phyloP scores from a whole-genome alignment of 1,140 invertebrate genomes.

The Epicauta chinensis region DNA sequence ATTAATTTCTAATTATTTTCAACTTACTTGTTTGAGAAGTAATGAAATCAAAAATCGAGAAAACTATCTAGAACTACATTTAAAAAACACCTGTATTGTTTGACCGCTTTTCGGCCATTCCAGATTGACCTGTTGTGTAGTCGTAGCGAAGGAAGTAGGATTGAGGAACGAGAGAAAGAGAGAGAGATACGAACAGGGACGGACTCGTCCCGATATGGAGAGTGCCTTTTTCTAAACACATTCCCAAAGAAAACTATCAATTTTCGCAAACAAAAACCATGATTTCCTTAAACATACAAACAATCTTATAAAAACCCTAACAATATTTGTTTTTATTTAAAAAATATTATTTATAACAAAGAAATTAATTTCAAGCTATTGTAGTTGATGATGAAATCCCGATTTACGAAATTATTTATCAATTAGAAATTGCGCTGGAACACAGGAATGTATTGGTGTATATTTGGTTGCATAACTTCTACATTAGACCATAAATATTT shows the following conservation, averaged over 20 bases:
- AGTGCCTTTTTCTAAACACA: background rate
- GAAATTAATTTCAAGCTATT: too few relatives aligned
- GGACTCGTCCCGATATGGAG: conserved; percentile 8
- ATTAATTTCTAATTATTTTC: conserved; percentile 27
- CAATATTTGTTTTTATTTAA: too few relatives aligned
- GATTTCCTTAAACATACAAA: too few relatives aligned
- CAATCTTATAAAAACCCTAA: too few relatives aligned
- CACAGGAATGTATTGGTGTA: too few relatives aligned
- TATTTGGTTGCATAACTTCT: too few relatives aligned
- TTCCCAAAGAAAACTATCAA: background rate
- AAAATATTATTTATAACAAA: too few relatives aligned
- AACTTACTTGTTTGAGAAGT: background rate
- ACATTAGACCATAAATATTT: too few relatives aligned
- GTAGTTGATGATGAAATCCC: too few relatives aligned
- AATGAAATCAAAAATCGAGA: conserved; percentile 18
- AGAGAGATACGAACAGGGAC: conserved; percentile 26
- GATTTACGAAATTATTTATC: too few relatives aligned
- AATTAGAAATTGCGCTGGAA: too few relatives aligned
- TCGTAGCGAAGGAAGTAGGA: conserved; percentile 36
- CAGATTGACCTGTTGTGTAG: conserved; percentile 36
- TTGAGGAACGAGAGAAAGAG: conserved; percentile 14
- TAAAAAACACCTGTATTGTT: conserved; percentile 42
- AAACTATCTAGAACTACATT: conserved; percentile 38
- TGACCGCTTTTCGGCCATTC: conserved; percentile 45
- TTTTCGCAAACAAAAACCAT: too few relatives aligned